Base-by-base conservation (phyloP, 2,113 vertebrate species). In the Benitochromis conjunctus region DNA sequence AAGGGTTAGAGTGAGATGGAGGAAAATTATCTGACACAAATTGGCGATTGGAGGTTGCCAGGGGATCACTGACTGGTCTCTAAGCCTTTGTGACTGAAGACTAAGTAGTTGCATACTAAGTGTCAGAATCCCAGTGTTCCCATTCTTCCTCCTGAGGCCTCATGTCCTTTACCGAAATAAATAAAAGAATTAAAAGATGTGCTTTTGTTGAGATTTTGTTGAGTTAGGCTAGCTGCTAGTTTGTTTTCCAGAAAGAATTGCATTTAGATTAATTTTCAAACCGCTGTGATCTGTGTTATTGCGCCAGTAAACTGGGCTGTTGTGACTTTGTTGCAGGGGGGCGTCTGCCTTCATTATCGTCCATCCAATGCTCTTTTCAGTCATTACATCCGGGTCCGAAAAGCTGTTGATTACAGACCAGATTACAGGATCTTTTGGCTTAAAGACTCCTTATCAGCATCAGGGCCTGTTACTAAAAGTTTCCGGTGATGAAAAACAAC, bases 351-450 rank as follows among this genome's bases (percentile, higher is more conserved):
- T 88, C 48, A 64, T 84, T 86, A 80, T 80, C 46, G 5, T 69
- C 60, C 29, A 56, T 43, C 66, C 76, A 83, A 54, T 87, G 80
- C 77, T 86, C 56, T 60, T 88, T 90, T 55, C 80, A 21, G 81
- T 80, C 87, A 56, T 81, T 55, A 84, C 85, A 56, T 81, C 71
- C 31, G 57, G 46, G 48, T 56, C 81, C 82, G 71, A 91, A 74
- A 82, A 69, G 29, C 80, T 91, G 86, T 84, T 80, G 84, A 21
- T 54, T 29, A 7, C 74, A 79, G 76, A 88, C 1, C 2, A 89
- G 87, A 88, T 85, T 87, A 88, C 54, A 58, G 60, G 29, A 80
- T 86, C 80, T 79, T 83, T 83, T 60, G 29, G 24, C 74, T 46
- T 58, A 7, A 34, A 43, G 80, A 26, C 56, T 78, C 54, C n/a